Percentiles rank a stretch among this genome's conserved stretches.
These are phyloP conservation scores for Mylabris sibirica DNA, from an alignment of 2,888 invertebrate genomes.

Conservation along the genomic window DNA sequence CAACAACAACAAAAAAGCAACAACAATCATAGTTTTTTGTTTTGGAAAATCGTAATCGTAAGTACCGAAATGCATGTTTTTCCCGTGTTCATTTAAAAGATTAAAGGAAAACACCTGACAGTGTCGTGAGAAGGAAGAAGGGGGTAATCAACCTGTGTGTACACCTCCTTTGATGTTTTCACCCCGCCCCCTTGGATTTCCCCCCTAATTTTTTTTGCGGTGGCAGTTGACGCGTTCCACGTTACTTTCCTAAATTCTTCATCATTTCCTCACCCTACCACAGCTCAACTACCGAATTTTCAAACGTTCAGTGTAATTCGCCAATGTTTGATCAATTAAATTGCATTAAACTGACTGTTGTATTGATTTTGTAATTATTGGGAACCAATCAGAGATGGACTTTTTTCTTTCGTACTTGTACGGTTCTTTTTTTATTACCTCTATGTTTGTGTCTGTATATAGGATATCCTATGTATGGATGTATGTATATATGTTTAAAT, in stretches of 20 bases:
- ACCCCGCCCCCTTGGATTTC: constrained; percentile 25
- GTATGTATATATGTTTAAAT: background rate
- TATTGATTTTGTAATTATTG: constrained; percentile 64
- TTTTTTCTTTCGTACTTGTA: constrained; percentile 55
- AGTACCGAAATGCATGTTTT: constrained; percentile 23
- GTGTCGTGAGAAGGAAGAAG: constrained; percentile 22
- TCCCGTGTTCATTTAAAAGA: background rate
- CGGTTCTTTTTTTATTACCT: constrained; percentile 1
- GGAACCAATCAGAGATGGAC: constrained; percentile 63
- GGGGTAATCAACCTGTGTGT: constrained; percentile 22
- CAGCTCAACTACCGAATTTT: constrained; percentile 25
- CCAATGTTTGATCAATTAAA: constrained; percentile 58
- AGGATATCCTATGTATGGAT: background rate
- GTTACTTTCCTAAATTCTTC: constrained; percentile 10
- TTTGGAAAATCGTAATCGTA: constrained; percentile 13
- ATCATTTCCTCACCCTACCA: constrained; percentile 24
- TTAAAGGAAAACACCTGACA: constrained; percentile 18
- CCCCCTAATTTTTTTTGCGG: constrained; percentile 20
- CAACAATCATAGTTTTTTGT: background rate
- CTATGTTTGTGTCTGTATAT: background rate
- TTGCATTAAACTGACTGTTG: constrained; percentile 54
- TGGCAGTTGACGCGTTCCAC: constrained; percentile 20
- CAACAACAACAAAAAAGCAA: constrained; percentile 14
- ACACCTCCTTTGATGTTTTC: constrained; percentile 11
- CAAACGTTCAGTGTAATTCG: constrained; percentile 38